Conservation (phyloP, 35 echinoderm and acorn worm genomes). For the Hemicentrotus pulcherrimus region DNA sequence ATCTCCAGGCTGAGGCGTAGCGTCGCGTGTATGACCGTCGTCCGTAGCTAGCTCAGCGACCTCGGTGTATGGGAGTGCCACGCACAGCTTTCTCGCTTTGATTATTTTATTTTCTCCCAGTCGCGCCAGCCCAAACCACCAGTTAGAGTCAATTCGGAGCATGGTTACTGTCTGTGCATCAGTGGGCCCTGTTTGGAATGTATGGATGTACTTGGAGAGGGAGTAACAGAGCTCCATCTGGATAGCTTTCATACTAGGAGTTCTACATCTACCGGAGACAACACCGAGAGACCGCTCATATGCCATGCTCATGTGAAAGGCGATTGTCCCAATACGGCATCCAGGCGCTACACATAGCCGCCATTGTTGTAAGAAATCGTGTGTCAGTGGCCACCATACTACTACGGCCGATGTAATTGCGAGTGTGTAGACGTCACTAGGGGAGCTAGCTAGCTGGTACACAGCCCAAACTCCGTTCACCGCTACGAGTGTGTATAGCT, state of each 20-base stretch:
- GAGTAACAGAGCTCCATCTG: constrained; percentile 29
- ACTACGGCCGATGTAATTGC: constrained; percentile 45
- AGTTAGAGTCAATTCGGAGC: constrained; percentile 26
- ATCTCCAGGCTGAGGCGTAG: not conserved
- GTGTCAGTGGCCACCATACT: constrained; percentile 29
- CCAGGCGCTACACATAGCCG: constrained; percentile 28
- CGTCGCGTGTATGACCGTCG: constrained; percentile 15
- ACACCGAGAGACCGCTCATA: not conserved
- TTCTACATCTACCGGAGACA: constrained; percentile 39
- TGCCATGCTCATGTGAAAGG: constrained; percentile 20
- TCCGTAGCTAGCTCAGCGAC: not conserved
- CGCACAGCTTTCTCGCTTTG: constrained; percentile 47
- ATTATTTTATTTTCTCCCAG: constrained; percentile 45
- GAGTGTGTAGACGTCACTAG: constrained; percentile 35
- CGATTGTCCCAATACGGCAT: constrained; percentile 33
- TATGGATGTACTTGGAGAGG: constrained; percentile 29
- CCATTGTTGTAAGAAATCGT: constrained; percentile 47
- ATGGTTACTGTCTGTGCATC: not conserved
- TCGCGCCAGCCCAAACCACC: constrained; percentile 30
- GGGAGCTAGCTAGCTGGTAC: not conserved
- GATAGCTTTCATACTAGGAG: constrained; percentile 42
- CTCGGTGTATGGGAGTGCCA: constrained; percentile 44
- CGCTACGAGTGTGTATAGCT: constrained; percentile 24
- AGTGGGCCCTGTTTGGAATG: constrained; percentile 25
- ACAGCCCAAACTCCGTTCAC: not conserved